Conservation (phyloP, 2,888 invertebrate species). For the Pollenia angustigena region DNA sequence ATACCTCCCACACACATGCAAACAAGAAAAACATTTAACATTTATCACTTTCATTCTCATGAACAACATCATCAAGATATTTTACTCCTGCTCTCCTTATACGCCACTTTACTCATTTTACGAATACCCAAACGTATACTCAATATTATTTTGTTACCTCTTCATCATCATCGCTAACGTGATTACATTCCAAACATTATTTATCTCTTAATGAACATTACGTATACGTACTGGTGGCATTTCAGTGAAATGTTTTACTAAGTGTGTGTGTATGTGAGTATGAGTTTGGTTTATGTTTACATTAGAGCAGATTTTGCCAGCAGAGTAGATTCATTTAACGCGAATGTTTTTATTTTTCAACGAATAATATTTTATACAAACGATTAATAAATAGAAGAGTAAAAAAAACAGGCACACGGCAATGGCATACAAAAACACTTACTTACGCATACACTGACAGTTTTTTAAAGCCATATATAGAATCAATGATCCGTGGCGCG, state of each 20-base stretch:
- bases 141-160: conserved; percentile 34
- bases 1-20: neutral
- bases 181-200: conserved; percentile 30
- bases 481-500: conserved; percentile 58
- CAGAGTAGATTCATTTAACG: conserved; percentile 36
- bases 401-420: conserved; percentile 56
- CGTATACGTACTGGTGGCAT: conserved; percentile 60
- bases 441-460: neutral
- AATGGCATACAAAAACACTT: neutral
- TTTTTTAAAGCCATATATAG: conserved; percentile 23
- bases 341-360: conserved; percentile 44
- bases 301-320: conserved; percentile 16
- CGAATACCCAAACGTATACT: conserved; percentile 55
- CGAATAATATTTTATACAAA: conserved; percentile 43
- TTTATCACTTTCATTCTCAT: conserved; percentile 42
- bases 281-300: conserved; percentile 26
- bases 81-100: neutral
- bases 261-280: neutral
- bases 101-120: neutral
- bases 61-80: conserved; percentile 6
- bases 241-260: conserved; percentile 47
- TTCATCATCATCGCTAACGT: conserved; percentile 1
- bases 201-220: conserved; percentile 25
- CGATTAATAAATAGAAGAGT: conserved; percentile 29
- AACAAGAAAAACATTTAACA: neutral